Base-by-base conservation (phyloP, 2,113 vertebrate genomes). In the Brachyhypopomus gauderio region DNA sequence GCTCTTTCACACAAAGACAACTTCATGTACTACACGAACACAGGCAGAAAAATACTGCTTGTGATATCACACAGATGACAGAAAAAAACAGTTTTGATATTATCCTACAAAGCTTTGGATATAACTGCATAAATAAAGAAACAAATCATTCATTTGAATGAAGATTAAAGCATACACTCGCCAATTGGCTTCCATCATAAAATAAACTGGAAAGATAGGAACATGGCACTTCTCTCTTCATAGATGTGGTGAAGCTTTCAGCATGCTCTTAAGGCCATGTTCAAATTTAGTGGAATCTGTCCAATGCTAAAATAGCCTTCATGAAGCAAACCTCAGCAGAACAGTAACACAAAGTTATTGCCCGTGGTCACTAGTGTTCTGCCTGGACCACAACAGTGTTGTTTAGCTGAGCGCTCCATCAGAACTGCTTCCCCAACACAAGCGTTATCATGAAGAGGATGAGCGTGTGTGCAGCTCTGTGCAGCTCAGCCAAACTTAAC, bases 401-500 rank as follows among this genome's bases (percentile, higher is more conserved):
- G 22, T 25, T 67, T 81, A 81, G 75, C 69, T 69, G 48, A 41
- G 19, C 55, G 60, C 72, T 69, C 30, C 69, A 55, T 52, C 63
- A 30, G 22, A 70, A 34, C 36, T 67, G 60, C 20, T 69, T 59
- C 72, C 30, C 67, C 34, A 30, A 67, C 48, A 67, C 34, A 81
- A 75, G 72, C 58, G 48, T 60, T 79, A 60, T 72, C 72, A 79
- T 76, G 63, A 76, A 70, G 62, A 59, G 41, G 52, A 76, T 75
- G 70, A 81, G 69, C 58, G 34, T 75, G 41, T 36, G 72, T 30
- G 52, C 59, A 81, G 52, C 80, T 30, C 63, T 81, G 76, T 70
- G 52, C 59, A 69, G 62, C 72, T 67, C 72, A 81, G 52, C 58
- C 41, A 30, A 81, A 75, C 45, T 75, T 81, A 81, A 81, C 70